phyloP scores from a whole-genome alignment of 1,140 invertebrate genomes.

The Anastrepha ludens region DNA sequence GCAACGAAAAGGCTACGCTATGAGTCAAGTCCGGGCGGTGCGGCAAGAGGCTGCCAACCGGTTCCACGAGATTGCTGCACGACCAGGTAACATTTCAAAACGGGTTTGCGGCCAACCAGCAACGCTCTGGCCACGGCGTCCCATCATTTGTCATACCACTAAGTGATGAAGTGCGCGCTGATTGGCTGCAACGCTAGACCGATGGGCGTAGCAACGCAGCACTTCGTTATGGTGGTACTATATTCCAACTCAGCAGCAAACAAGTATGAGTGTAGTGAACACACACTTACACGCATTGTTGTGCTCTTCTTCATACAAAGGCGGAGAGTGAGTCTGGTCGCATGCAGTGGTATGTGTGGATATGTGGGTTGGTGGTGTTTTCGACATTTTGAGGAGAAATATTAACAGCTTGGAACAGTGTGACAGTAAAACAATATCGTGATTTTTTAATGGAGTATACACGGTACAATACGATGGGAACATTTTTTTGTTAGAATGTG shows the following conservation, averaged over 20 bases:
- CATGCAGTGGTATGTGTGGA: background rate
- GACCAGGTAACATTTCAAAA: background rate
- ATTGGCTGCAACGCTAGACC: background rate
- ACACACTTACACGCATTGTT: background rate
- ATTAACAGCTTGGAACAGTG: background rate
- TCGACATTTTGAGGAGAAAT: background rate
- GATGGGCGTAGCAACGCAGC: conserved; percentile 32
- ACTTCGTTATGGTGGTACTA: conserved; percentile 33
- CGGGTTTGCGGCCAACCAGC: conserved; percentile 47
- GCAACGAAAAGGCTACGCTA: conserved; percentile 53
- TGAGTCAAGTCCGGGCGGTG: conserved; percentile 21
- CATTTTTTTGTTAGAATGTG: no score
- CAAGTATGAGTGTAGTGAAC: background rate
- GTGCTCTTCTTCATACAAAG: background rate
- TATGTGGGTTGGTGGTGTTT: background rate
- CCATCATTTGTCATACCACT: conserved; percentile 27
- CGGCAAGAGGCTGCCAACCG: background rate
- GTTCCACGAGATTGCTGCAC: background rate
- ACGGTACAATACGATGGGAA: no score
- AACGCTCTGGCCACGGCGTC: background rate
- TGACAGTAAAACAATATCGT: background rate
- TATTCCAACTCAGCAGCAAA: background rate
- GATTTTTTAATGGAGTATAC: no score
- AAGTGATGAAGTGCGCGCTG: background rate
- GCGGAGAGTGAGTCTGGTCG: background rate